Base-by-base conservation (phyloP, 1,140 invertebrate species). In the Lutraria rhynchaena region DNA sequence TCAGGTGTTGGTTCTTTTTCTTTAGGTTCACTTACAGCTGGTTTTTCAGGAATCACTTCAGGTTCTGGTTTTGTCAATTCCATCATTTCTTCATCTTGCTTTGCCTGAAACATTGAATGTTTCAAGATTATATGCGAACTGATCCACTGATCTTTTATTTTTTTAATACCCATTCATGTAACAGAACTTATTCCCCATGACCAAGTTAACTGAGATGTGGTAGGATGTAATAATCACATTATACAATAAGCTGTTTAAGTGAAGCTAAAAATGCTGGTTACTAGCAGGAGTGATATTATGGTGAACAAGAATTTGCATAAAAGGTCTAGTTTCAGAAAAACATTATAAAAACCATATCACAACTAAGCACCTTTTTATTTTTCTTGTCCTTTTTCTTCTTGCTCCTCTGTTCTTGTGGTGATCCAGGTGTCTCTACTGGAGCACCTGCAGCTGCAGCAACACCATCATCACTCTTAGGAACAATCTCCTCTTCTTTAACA, bases 301-400 rank as follows among this genome's bases (percentile, higher is more conserved):
- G n/a, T n/a, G n/a, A n/a, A n/a, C n/a, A n/a, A n/a, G n/a, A n/a
- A n/a, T n/a, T n/a, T n/a, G n/a, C n/a, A n/a, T n/a, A n/a, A n/a
- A n/a, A n/a, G n/a, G n/a, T n/a, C n/a, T n/a, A n/a, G n/a, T n/a
- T n/a, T n/a, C n/a, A n/a, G n/a, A n/a, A n/a, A n/a, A n/a, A n/a
- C n/a, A n/a, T n/a, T n/a, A n/a, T n/a, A n/a, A n/a, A n/a, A n/a
- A n/a, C n/a, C n/a, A n/a, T n/a, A n/a, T n/a, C n/a, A n/a, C n/a
- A n/a, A n/a, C n/a, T n/a, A 57, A 35, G 3, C 70, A 80, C 76
- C 65, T 80, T 80, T 41, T 80, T 80, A 49, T 69, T 70, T 60
- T 80, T 80, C 35, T 49, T 80, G 24, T 80, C 76, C 57, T 80
- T 80, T 46, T 80, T 80, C 35, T 57, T 80, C 41, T 80, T 80